phyloP scores from a whole-genome alignment of 1,140 invertebrate species.

The Acromyrmex heyeri region DNA sequence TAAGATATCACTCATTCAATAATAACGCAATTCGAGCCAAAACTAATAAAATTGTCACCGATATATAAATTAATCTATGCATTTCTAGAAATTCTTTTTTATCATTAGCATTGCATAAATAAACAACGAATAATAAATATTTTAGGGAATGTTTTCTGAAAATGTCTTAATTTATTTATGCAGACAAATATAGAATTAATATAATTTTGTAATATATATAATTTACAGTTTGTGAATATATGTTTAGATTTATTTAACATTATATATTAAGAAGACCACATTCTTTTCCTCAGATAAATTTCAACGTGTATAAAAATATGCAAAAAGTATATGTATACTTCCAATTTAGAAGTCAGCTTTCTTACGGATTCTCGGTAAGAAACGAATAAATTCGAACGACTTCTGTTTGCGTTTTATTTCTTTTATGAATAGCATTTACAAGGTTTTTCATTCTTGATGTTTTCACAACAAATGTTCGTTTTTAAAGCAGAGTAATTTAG shows the following conservation, averaged over 20 bases:
- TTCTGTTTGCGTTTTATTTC: conserved; percentile 41
- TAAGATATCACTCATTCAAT: neutral
- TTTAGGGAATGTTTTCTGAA: neutral
- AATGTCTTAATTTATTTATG: neutral
- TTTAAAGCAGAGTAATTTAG: conserved; percentile 67
- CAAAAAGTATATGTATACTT: neutral
- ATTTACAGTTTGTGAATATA: neutral
- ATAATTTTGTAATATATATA: neutral
- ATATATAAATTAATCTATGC: neutral
- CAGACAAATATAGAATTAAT: neutral
- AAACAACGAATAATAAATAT: neutral
- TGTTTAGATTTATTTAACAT: neutral
- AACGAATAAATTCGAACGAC: conserved; percentile 52
- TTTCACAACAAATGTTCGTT: conserved; percentile 25
- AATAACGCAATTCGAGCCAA: neutral
- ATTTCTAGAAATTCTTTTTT: conserved; percentile 5
- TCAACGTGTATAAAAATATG: neutral
- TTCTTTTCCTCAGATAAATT: neutral
- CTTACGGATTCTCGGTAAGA: neutral
- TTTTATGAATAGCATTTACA: conserved; percentile 13
- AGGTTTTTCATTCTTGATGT: conserved; percentile 43
- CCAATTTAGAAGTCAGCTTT: neutral
- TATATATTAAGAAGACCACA: neutral
- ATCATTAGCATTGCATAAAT: neutral
- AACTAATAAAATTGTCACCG: neutral